Percentiles rank a stretch among this genome's conserved stretches.
phyloP scores from a whole-genome alignment of 2,888 invertebrate genomes.

The Patella caerulea region DNA sequence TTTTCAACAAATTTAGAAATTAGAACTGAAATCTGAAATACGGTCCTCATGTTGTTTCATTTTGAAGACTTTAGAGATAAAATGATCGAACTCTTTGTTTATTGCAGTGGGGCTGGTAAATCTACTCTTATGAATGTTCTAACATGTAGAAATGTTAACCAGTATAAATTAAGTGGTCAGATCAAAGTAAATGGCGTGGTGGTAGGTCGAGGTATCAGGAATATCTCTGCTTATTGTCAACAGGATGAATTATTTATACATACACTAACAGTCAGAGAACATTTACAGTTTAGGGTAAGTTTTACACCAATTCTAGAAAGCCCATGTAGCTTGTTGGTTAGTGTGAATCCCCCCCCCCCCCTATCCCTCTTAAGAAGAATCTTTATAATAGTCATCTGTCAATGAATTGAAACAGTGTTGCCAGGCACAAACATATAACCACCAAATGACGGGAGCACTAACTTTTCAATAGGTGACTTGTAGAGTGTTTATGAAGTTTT shows the following conservation, averaged over 20 bases:
- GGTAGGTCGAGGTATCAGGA: slow-evolving; percentile 59
- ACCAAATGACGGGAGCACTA: no score
- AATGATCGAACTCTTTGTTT: no score
- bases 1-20: neutral
- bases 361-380: no score
- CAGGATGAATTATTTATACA: slow-evolving; percentile 95
- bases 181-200: slow-evolving; percentile 79
- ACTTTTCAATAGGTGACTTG: no score
- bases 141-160: slow-evolving; percentile 82
- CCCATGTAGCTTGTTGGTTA: neutral
- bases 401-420: slow-evolving; percentile 15
- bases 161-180: slow-evolving; percentile 64
- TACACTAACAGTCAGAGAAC: slow-evolving; percentile 89
- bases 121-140: slow-evolving; percentile 92
- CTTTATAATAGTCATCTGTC: neutral
- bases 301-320: neutral
- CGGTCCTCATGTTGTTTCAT: no score
- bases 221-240: slow-evolving; percentile 88
- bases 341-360: neutral
- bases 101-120: slow-evolving; percentile 86
- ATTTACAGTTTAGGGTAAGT: slow-evolving; percentile 87
- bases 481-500: no score
- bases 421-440: no score
- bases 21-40: neutral
- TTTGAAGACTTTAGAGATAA: no score